Conservation (phyloP, 2,888 invertebrate genomes). For the Patella depressa region DNA sequence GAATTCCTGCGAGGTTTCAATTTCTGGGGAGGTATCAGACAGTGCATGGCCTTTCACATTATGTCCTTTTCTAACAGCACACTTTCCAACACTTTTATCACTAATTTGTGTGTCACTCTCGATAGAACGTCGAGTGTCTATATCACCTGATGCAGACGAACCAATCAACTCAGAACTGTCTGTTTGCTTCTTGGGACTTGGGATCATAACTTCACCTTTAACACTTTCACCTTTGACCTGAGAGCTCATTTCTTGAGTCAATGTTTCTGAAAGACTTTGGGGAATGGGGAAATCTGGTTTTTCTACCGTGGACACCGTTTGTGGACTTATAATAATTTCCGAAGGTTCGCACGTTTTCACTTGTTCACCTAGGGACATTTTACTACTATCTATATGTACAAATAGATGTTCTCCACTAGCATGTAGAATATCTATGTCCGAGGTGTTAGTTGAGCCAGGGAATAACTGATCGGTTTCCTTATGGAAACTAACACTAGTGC, state of each 20-base stretch:
- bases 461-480: not conserved
- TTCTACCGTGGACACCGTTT: conserved; percentile 39
- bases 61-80: conserved; percentile 27
- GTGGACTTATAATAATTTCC: conserved; percentile 43
- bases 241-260: conserved; percentile 53
- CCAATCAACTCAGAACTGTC: conserved; percentile 15
- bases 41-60: conserved; percentile 16
- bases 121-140: conserved; percentile 24
- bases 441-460: conserved; percentile 26
- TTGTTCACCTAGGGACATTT: conserved; percentile 53
- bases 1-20: conserved; percentile 76
- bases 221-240: conserved; percentile 22
- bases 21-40: conserved; percentile 57
- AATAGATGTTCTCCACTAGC: conserved; percentile 39
- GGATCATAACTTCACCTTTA: not conserved
- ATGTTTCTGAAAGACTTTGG: conserved; percentile 57
- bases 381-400: conserved; percentile 42
- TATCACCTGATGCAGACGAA: conserved; percentile 26
- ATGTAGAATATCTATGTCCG: conserved; percentile 42
- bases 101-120: conserved; percentile 32
- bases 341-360: conserved; percentile 46
- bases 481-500: conserved; percentile 7
- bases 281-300: conserved; percentile 49
- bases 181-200: not conserved
- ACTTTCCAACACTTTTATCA: conserved; percentile 38